These are phyloP conservation scores for Nanger granti DNA, from an alignment of 2,113 vertebrate genomes.

Conservation along the genomic window DNA sequence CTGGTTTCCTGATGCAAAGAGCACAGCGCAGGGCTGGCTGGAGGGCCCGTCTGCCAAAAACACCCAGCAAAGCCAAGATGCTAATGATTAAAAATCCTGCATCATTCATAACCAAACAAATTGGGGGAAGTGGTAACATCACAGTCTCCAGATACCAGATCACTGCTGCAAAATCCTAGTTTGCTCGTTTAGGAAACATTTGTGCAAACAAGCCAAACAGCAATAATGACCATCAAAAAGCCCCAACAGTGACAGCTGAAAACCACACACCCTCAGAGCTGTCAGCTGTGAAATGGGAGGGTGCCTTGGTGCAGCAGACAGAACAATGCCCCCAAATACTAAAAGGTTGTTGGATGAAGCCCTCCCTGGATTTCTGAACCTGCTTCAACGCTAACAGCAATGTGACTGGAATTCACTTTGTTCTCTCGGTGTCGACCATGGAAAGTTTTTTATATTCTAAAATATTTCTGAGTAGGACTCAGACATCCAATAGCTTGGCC, in stretches of 20 bases:
- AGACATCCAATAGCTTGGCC: slow-evolving; percentile 84
- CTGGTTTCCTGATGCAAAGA: slow-evolving; percentile 73
- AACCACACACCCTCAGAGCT: slow-evolving; percentile 58
- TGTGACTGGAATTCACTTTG: slow-evolving; percentile 81
- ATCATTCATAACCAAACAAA: slow-evolving; percentile 70
- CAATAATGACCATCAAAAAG: slow-evolving; percentile 22
- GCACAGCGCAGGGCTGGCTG: slow-evolving; percentile 60
- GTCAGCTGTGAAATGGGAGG: slow-evolving; percentile 60
- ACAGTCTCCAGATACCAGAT: slow-evolving; percentile 42
- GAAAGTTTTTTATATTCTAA: slow-evolving; percentile 83
- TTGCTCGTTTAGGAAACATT: slow-evolving; percentile 66
- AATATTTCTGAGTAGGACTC: slow-evolving; percentile 80
- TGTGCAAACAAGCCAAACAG: slow-evolving; percentile 54
- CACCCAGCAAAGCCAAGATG: slow-evolving; percentile 51
- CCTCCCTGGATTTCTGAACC: slow-evolving; percentile 77
- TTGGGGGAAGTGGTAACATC: slow-evolving; percentile 47
- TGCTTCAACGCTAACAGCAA: slow-evolving; percentile 77
- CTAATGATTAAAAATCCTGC: slow-evolving; percentile 67
- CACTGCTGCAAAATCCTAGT: slow-evolving; percentile 55
- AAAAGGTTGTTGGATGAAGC: slow-evolving; percentile 68
- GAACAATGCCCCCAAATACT: slow-evolving; percentile 68
- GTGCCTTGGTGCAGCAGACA: slow-evolving; percentile 48
- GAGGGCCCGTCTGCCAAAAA: slow-evolving; percentile 58
- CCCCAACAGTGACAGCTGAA: slow-evolving; percentile 46
- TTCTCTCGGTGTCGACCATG: slow-evolving; percentile 80